Percentiles rank a stretch among this genome's conserved stretches.
phyloP scores from a whole-genome alignment of 1,140 invertebrate species.

The Trichogramma pretiosum region DNA sequence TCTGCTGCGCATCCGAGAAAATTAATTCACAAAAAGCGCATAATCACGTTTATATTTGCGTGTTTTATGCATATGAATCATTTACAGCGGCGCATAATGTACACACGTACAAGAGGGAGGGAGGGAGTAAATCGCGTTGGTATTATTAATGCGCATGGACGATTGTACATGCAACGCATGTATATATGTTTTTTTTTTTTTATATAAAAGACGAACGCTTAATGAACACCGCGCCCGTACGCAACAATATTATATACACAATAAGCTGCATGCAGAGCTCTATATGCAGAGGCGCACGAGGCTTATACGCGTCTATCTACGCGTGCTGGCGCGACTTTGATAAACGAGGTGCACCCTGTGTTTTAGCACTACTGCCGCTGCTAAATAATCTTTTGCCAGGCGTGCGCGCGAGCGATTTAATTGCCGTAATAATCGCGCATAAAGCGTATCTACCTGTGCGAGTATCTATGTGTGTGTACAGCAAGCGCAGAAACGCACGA shows the following conservation, averaged over 20 bases:
- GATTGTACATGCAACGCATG: too few species aligned
- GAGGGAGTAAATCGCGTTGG: neutral
- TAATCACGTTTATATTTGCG: neutral
- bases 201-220: too few species aligned
- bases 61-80: constrained; percentile 23
- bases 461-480: too few species aligned
- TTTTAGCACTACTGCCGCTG: too few species aligned
- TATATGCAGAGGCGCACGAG: neutral
- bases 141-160: constrained; percentile 9
- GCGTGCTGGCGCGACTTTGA: constrained; percentile 23
- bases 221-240: too few species aligned
- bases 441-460: too few species aligned
- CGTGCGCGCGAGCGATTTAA: too few species aligned
- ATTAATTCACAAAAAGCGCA: constrained; percentile 12
- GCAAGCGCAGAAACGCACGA: too few species aligned
- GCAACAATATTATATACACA: constrained; percentile 6
- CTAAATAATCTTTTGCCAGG: too few species aligned
- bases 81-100: too few species aligned
- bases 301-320: constrained; percentile 8
- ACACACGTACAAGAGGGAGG: neutral
- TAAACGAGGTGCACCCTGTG: constrained; percentile 16
- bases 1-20: constrained; percentile 3
- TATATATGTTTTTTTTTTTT: too few species aligned
- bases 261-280: neutral
- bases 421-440: too few species aligned